A percentile compares a stretch with the other conserved stretches of the same genome.
Conservation (phyloP, 2,797 vertebrate genomes). For the Chrysocyon brachyurus region DNA sequence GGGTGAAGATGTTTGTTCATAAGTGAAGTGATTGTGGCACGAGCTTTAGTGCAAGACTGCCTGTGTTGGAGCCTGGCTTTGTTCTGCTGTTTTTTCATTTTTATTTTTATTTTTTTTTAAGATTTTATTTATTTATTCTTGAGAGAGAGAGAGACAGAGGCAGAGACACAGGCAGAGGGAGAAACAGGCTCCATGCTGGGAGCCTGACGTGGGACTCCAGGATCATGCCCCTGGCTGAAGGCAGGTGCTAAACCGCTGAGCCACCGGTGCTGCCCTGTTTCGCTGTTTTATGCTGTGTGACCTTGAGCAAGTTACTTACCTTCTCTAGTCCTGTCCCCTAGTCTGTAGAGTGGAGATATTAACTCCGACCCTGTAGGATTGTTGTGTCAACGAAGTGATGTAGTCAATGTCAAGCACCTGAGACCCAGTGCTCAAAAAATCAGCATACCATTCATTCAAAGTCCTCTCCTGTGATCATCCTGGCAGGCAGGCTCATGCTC, state of each 20-base stretch:
- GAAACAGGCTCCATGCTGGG: no score
- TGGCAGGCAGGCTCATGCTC: neutral
- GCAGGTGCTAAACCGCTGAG: no score
- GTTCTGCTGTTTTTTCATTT: no score
- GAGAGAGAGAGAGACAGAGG: no score
- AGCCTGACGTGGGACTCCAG: no score
- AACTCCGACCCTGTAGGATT: neutral
- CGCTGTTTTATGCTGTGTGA: no score
- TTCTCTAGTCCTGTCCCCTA: neutral
- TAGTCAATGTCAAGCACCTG: neutral
- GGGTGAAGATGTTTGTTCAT: fast-evolving
- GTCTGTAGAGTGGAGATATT: neutral
- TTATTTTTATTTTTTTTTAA: no score
- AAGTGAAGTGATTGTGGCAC: fast-evolving
- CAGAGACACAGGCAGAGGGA: no score
- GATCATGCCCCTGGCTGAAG: no score
- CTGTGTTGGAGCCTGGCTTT: neutral
- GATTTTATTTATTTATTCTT: no score
- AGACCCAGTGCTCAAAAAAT: neutral
- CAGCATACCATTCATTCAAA: neutral
- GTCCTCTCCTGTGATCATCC: neutral
- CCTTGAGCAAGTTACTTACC: neutral
- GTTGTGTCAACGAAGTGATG: fast-evolving
- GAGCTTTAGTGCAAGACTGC: fast-evolving
- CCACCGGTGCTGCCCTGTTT: no score